These are phyloP conservation scores for Porites cylindrica DNA, from an alignment of 92 coral and sea anemone species.

Conservation along the genomic window DNA sequence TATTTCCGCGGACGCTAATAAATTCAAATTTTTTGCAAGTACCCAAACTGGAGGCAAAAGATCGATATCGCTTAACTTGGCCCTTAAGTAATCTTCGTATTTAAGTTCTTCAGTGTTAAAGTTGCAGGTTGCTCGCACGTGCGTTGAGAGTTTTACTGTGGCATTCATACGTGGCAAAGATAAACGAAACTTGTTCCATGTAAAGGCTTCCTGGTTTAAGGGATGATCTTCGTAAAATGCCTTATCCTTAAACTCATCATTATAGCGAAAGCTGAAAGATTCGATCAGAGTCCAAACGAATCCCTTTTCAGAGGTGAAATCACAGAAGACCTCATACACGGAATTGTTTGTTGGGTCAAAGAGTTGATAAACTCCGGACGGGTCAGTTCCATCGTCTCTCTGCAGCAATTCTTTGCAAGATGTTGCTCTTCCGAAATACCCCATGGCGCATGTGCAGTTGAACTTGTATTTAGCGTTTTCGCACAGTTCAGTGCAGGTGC, in stretches of 20 bases:
- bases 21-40: conserved; percentile 41
- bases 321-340: conserved; percentile 28
- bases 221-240: conserved; percentile 25
- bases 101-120: conserved; percentile 44
- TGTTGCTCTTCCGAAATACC: conserved; percentile 20
- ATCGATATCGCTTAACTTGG: conserved; percentile 37
- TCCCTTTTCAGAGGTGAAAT: conserved; percentile 48
- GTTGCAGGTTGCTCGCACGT: conserved; percentile 60
- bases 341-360: conserved; percentile 6
- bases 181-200: conserved; percentile 54
- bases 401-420: conserved; percentile 5
- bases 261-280: conserved; percentile 48
- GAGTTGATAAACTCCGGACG: conserved; percentile 16
- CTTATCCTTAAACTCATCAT: not conserved
- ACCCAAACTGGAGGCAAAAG: not conserved
- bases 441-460: conserved; percentile 45
- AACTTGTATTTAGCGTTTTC: conserved; percentile 58
- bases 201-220: conserved; percentile 19
- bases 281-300: conserved; percentile 67
- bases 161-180: conserved; percentile 31
- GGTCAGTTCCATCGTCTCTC: not conserved
- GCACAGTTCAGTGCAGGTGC: conserved; percentile 59
- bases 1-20: conserved; percentile 39
- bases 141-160: conserved; percentile 33
- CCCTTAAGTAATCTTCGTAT: conserved; percentile 57